A percentile compares a stretch with the other conserved stretches of the same genome.
Evolutionary conservation across 2,888 invertebrate genomes (phyloP).

Genomic region (Amphiduros pacificus): DNA sequence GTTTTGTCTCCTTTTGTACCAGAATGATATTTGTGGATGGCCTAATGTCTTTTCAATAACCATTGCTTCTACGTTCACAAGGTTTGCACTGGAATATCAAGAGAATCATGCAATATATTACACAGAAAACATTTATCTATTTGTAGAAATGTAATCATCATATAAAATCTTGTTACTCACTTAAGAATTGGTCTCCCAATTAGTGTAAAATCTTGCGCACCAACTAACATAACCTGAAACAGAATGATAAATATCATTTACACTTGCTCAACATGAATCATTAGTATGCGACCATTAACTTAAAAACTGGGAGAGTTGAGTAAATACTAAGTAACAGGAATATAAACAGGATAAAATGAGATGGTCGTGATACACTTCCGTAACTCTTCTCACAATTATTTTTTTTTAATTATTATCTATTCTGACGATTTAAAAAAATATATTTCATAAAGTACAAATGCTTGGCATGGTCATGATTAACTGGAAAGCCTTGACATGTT

Average conservation of each 20-base stretch:
- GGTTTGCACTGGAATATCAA: not conserved
- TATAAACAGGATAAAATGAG: too few species aligned
- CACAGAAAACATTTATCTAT: not conserved
- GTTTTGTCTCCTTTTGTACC: too few species aligned
- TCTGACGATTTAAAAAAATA: too few species aligned
- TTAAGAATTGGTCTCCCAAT: slow-evolving; percentile 60
- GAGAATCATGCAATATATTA: not conserved
- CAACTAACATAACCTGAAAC: slow-evolving; percentile 59
- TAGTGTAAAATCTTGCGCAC: slow-evolving; percentile 60
- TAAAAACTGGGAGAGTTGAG: not conserved
- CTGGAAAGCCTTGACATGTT: too few species aligned
- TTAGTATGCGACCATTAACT: not conserved
- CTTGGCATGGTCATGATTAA: too few species aligned
- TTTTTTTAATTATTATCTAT: too few species aligned
- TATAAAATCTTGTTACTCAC: too few species aligned
- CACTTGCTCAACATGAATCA: not conserved
- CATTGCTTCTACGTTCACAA: not conserved
- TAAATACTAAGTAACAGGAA: too few species aligned
- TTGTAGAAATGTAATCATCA: not conserved
- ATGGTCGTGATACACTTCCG: too few species aligned
- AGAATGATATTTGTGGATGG: not conserved
- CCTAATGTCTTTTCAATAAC: not conserved
- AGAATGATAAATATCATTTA: not conserved
- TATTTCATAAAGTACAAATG: too few species aligned
- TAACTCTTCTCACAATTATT: too few species aligned